Conservation (phyloP, 2,797 vertebrate genomes). For the Xiphophorus birchmanni region DNA sequence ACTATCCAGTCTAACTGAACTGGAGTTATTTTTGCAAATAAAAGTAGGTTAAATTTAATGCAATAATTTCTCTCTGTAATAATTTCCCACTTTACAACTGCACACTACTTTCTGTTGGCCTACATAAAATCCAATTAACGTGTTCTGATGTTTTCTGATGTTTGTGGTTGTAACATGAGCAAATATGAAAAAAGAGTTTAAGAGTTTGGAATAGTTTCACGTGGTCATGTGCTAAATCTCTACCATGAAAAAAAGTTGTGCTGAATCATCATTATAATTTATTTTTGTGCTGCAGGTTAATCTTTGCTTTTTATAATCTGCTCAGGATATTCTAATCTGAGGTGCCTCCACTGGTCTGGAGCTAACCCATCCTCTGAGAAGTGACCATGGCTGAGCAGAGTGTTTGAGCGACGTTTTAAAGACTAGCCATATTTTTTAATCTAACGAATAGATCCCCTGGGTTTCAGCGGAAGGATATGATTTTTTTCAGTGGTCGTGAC, state of each 20-base stretch:
- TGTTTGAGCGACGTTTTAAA: not conserved
- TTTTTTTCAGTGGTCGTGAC: slow-evolving; percentile 37
- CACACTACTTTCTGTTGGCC: not conserved
- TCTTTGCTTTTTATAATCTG: not conserved
- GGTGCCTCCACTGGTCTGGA: not conserved
- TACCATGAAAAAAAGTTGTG: not conserved
- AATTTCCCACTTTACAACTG: not conserved
- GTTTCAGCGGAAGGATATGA: slow-evolving; percentile 79
- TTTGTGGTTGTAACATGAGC: not conserved
- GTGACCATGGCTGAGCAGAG: not conserved
- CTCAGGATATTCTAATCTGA: not conserved
- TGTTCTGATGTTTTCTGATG: not conserved
- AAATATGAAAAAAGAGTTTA: not conserved
- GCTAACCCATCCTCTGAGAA: not conserved
- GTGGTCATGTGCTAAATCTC: not conserved
- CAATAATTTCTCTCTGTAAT: not conserved
- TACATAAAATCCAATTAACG: not conserved
- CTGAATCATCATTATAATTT: not conserved
- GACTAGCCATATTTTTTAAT: slow-evolving; percentile 3
- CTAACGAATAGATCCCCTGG: slow-evolving; percentile 63
- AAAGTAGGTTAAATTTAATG: not conserved
- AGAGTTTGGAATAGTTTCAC: not conserved
- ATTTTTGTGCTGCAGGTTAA: not conserved
- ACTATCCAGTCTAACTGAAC: not conserved
- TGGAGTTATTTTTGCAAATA: not conserved